A percentile compares a stretch with the other conserved stretches of the same genome.
Conservation (phyloP, 2,888 invertebrate genomes). For the Epiblema foenella region DNA sequence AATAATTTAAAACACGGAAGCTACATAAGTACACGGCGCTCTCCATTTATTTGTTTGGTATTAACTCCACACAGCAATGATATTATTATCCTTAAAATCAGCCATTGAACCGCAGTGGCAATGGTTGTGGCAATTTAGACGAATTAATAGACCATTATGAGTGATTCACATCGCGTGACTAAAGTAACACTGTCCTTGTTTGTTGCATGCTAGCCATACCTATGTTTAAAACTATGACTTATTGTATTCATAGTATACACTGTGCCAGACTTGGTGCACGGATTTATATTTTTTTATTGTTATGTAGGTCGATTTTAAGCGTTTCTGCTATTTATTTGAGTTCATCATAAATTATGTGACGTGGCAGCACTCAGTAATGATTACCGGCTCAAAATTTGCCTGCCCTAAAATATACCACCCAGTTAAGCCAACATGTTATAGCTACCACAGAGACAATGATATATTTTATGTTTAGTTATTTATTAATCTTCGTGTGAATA, state of each 20-base stretch:
- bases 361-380: no score
- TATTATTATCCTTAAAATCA: slow-evolving; percentile 16
- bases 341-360: no score
- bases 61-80: slow-evolving; percentile 5
- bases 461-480: no score
- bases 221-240: slow-evolving; percentile 8
- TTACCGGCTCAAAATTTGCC: no score
- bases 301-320: no score
- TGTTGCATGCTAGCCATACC: slow-evolving; percentile 6
- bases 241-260: background rate
- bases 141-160: slow-evolving; percentile 29
- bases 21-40: background rate
- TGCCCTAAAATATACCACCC: no score
- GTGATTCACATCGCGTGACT: slow-evolving; percentile 43
- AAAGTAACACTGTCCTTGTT: slow-evolving; percentile 11
- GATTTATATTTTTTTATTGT: no score
- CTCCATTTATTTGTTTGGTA: slow-evolving; percentile 11
- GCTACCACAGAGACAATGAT: no score
- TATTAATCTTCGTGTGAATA: no score
- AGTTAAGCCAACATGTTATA: no score
- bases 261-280: background rate
- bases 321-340: no score
- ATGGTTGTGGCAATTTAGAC: slow-evolving; percentile 26
- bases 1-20: slow-evolving; percentile 15
- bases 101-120: slow-evolving; percentile 19